phyloP scores from a whole-genome alignment of 2,888 invertebrate genomes.

The Nomada fucata region DNA sequence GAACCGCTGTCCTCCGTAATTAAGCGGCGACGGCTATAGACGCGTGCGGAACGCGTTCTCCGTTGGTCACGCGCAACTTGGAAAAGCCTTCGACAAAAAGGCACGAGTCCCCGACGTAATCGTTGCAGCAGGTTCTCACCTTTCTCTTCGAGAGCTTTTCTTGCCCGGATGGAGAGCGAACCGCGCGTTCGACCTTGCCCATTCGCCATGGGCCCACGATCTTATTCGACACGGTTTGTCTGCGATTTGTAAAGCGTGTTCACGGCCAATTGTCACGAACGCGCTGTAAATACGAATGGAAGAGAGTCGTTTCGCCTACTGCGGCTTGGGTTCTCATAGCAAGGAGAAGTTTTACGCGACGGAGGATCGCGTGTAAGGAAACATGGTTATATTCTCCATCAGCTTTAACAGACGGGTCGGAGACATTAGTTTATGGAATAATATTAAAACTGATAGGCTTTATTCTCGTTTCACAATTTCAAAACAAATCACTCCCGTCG shows the following conservation, averaged over 20 bases:
- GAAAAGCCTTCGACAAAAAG: slow-evolving; percentile 31
- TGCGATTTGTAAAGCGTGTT: slow-evolving; percentile 37
- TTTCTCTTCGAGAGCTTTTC: slow-evolving; percentile 18
- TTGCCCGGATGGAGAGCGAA: neutral
- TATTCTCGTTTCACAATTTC: no score
- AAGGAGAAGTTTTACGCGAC: neutral
- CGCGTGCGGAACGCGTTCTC: neutral
- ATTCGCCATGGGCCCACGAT: slow-evolving; percentile 40
- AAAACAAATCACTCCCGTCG: no score
- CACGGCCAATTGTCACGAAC: neutral
- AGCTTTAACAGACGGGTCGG: slow-evolving; percentile 7
- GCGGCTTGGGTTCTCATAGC: slow-evolving; percentile 8
- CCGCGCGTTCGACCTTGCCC: slow-evolving; percentile 59
- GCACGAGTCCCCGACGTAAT: slow-evolving; percentile 31
- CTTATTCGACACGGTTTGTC: slow-evolving; percentile 42
- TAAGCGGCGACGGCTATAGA: neutral
- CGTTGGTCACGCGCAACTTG: slow-evolving; percentile 10
- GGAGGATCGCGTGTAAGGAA: neutral
- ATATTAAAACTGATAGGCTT: no score
- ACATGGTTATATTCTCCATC: no score
- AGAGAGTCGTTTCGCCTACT: neutral
- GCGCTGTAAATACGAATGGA: slow-evolving; percentile 25
- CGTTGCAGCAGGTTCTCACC: slow-evolving; percentile 11
- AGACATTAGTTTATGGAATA: neutral
- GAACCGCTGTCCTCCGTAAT: neutral